A percentile compares a stretch with the other conserved stretches of the same genome.
phyloP scores from a whole-genome alignment of 2,113 vertebrate genomes.

The Girardinichthys multiradiatus region DNA sequence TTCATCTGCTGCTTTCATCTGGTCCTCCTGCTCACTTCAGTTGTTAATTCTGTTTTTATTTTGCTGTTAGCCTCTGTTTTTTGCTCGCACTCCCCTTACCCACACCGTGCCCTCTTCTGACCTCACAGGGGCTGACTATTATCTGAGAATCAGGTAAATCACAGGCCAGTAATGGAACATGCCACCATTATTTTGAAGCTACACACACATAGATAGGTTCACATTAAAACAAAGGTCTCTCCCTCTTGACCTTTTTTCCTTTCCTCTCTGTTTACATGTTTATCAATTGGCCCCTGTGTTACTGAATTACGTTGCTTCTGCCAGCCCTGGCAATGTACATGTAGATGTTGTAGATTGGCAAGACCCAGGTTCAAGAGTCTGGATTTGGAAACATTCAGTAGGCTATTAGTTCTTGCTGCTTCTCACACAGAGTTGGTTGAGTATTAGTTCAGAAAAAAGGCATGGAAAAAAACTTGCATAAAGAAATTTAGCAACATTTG shows the following conservation, averaged over 20 bases:
- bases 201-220: slow-evolving; percentile 36
- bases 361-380: background rate
- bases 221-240: slow-evolving; percentile 48
- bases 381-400: slow-evolving; percentile 28
- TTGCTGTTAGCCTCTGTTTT: slow-evolving; percentile 37
- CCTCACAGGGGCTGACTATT: slow-evolving; percentile 69
- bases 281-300: slow-evolving; percentile 40
- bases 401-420: slow-evolving; percentile 26
- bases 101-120: slow-evolving; percentile 61
- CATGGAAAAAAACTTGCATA: too few species aligned
- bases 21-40: slow-evolving; percentile 29
- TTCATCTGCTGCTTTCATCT: slow-evolving; percentile 45
- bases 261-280: slow-evolving; percentile 61
- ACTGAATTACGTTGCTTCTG: slow-evolving; percentile 60
- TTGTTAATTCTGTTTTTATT: slow-evolving; percentile 40
- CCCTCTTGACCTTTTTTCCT: slow-evolving; percentile 46
- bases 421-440: slow-evolving; percentile 1
- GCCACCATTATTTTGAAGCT: slow-evolving; percentile 53
- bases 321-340: slow-evolving; percentile 12
- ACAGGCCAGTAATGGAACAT: slow-evolving; percentile 76
- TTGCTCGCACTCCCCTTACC: slow-evolving; percentile 37
- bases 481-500: too few species aligned
- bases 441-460: too few species aligned
- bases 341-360: slow-evolving; percentile 25
- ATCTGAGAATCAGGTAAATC: slow-evolving; percentile 75